Conservation (phyloP, 1,140 invertebrate genomes). For the Zaprionus capensis region DNA sequence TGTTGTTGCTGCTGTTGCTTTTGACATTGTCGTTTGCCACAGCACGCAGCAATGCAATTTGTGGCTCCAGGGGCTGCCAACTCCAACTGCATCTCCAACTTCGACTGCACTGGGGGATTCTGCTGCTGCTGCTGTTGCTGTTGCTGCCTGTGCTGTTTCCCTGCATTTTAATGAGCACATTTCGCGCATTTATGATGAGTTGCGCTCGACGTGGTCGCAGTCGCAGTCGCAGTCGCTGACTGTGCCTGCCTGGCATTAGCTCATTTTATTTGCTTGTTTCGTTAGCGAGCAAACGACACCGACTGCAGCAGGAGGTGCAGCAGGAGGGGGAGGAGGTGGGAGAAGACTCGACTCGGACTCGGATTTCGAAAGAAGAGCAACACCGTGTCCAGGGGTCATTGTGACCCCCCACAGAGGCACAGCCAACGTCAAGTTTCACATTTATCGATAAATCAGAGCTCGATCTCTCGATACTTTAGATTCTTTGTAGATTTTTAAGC, state of each 20-base stretch:
- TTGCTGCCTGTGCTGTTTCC: conserved; percentile 35
- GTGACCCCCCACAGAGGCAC: conserved; percentile 55
- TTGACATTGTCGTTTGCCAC: conserved; percentile 56
- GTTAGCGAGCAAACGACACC: conserved; percentile 67
- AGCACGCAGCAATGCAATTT: conserved; percentile 78
- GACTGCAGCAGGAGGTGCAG: background rate
- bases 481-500: background rate
- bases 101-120: background rate
- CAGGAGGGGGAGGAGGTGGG: conserved; percentile 11
- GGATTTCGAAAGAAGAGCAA: conserved; percentile 61
- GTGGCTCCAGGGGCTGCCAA: conserved; percentile 55
- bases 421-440: background rate
- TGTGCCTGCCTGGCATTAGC: conserved; percentile 57
- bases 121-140: background rate
- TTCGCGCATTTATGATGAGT: conserved; percentile 80
- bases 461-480: background rate
- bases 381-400: conserved; percentile 39
- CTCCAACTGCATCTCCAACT: conserved; percentile 15
- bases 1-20: conserved; percentile 40
- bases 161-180: conserved; percentile 82
- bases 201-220: conserved; percentile 6
- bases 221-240: conserved; percentile 24
- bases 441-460: conserved; percentile 21
- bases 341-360: conserved; percentile 63
- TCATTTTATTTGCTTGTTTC: conserved; percentile 79